Evolutionary conservation across 1,140 invertebrate species (phyloP).

Genomic region (Lethrus apterus): DNA sequence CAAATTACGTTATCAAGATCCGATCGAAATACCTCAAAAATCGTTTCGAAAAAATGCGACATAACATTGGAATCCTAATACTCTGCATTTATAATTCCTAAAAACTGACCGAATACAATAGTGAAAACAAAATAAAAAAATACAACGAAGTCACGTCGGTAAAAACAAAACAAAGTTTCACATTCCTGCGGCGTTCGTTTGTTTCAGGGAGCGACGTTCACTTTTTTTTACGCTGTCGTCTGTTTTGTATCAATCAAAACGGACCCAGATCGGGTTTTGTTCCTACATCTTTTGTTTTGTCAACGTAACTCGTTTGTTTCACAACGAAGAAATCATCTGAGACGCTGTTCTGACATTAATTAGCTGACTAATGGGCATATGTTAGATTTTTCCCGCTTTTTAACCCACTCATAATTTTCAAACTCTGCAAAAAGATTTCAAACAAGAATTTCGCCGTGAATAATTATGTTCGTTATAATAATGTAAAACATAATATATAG

Average conservation of each 20-base stretch:
- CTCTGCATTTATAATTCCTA: slow-evolving; percentile 30
- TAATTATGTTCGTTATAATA: too few species aligned
- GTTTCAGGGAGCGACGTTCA: slow-evolving; percentile 26
- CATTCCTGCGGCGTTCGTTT: slow-evolving; percentile 35
- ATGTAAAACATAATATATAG: too few species aligned
- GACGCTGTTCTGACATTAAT: slow-evolving; percentile 34
- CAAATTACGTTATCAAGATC: slow-evolving; percentile 17
- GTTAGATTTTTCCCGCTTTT: slow-evolving; percentile 31
- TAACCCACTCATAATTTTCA: slow-evolving; percentile 15
- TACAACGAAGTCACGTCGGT: slow-evolving; percentile 23
- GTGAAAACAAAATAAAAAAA: slow-evolving; percentile 21
- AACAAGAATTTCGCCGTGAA: too few species aligned
- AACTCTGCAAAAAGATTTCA: too few species aligned
- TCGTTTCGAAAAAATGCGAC: slow-evolving; percentile 26
- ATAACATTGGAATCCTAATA: slow-evolving; percentile 32
- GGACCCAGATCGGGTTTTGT: slow-evolving; percentile 20
- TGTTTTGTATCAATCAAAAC: slow-evolving; percentile 38
- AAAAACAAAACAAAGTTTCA: slow-evolving; percentile 29
- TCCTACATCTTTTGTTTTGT: slow-evolving; percentile 25
- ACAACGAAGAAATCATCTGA: slow-evolving; percentile 35
- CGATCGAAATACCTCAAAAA: slow-evolving; percentile 19
- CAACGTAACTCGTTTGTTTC: slow-evolving; percentile 24
- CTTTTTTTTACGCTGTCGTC: slow-evolving; percentile 34
- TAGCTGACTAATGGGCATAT: slow-evolving; percentile 34
- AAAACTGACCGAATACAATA: slow-evolving; percentile 33